Conservation (phyloP, 2,113 vertebrate species). For the Pipra filicauda region DNA sequence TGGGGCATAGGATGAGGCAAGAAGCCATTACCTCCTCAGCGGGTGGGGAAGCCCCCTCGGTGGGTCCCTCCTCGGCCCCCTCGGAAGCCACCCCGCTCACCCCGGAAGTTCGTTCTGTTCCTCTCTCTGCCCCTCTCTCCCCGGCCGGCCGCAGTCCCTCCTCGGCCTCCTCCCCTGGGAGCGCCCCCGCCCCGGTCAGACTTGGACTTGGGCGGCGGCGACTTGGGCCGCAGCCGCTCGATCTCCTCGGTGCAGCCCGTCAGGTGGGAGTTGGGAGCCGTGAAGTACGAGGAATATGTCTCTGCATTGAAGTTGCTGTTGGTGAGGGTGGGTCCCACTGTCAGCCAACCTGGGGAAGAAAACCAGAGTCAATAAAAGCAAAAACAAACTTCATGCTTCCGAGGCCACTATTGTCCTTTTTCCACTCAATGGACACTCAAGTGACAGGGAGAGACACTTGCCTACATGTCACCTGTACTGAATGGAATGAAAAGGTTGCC, state of each 20-base stretch:
- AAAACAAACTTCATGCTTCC: too few species aligned
- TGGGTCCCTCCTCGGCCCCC: conserved; percentile 89
- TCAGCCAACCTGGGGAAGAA: conserved; percentile 87
- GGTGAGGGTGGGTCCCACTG: conserved; percentile 94
- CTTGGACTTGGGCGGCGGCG: conserved; percentile 89
- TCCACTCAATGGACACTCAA: not conserved
- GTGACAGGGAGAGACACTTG: not conserved
- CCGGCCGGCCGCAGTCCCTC: conserved; percentile 85
- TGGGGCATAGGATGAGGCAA: not conserved
- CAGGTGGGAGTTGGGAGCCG: conserved; percentile 82
- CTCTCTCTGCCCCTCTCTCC: conserved; percentile 90
- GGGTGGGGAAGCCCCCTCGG: conserved; percentile 89
- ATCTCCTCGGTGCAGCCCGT: conserved; percentile 97
- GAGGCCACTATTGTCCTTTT: not conserved
- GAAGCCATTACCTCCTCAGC: conserved; percentile 58
- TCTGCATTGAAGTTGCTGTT: conserved; percentile 98
- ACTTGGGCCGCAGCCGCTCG: conserved; percentile 94
- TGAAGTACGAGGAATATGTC: conserved; percentile 86
- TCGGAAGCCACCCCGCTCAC: conserved; percentile 91
- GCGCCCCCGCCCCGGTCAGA: conserved; percentile 90
- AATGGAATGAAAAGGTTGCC: not conserved
- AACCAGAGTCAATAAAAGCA: not conserved
- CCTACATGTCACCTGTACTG: rapidly evolving
- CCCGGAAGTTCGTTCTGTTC: conserved; percentile 92
- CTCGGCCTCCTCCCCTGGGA: conserved; percentile 87